Percentiles rank a stretch among this genome's conserved stretches.
Conservation (phyloP, 2,113 vertebrate species). For the Oreotrochilus melanogaster region DNA sequence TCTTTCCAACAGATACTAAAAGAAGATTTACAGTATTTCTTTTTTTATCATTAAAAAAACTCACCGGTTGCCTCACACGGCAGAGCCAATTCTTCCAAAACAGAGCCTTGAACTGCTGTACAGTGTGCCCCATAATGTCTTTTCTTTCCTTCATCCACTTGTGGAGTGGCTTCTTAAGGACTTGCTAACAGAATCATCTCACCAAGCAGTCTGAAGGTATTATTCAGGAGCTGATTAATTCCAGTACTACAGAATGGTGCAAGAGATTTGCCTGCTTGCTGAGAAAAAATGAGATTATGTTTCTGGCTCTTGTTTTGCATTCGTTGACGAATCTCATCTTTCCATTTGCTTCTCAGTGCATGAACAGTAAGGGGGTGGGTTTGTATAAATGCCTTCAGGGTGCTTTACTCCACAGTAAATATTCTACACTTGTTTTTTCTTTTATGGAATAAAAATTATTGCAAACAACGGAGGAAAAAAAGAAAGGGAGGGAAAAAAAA, state of each 20-base stretch:
- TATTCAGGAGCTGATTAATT: neutral
- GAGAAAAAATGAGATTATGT: conserved; percentile 61
- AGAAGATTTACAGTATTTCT: neutral
- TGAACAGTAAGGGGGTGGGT: conserved; percentile 29
- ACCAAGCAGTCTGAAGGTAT: neutral
- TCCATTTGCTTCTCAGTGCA: neutral
- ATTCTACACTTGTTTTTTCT: neutral
- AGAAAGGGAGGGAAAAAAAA: neutral
- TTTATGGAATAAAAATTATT: neutral
- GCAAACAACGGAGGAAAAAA: neutral
- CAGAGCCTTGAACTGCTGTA: conserved; percentile 71
- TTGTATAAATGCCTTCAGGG: conserved; percentile 22
- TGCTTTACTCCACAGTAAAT: neutral
- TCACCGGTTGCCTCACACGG: conserved; percentile 77
- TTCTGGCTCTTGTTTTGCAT: conserved; percentile 51
- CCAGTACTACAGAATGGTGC: neutral
- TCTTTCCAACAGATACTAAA: neutral
- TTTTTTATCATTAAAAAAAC: neutral
- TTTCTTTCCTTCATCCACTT: neutral
- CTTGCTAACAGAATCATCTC: neutral
- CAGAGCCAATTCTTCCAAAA: conserved; percentile 84
- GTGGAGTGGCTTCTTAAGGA: neutral
- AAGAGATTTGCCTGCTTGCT: conserved; percentile 24
- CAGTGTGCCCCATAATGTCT: conserved; percentile 33
- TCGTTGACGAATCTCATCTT: conserved; percentile 50